These are phyloP conservation scores for Muscicapa striata DNA, from an alignment of 2,797 vertebrate species.

Conservation along the genomic window DNA sequence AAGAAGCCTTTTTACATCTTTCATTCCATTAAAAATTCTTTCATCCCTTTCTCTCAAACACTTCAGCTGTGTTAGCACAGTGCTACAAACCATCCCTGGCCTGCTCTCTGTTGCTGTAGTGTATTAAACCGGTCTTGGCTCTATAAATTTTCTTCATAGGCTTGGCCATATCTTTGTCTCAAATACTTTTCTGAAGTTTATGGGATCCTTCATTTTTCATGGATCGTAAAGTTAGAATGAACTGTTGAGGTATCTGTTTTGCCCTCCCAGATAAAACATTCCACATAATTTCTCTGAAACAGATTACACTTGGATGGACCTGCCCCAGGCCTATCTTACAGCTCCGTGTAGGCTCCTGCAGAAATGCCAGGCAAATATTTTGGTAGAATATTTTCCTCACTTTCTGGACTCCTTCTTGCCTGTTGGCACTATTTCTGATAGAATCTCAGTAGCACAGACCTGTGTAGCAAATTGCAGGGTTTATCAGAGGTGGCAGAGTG, in stretches of 20 bases:
- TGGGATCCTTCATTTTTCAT: background rate
- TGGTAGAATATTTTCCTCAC: background rate
- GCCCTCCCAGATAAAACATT: background rate
- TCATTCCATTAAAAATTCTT: background rate
- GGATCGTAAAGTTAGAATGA: background rate
- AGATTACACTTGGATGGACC: background rate
- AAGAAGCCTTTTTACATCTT: background rate
- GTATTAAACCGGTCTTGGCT: background rate
- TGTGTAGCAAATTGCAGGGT: background rate
- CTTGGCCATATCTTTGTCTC: background rate
- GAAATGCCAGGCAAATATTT: background rate
- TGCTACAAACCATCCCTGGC: background rate
- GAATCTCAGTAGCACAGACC: background rate
- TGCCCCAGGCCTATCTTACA: background rate
- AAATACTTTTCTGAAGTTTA: background rate
- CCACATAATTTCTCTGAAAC: background rate
- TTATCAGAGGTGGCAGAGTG: background rate
- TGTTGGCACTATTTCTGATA: background rate
- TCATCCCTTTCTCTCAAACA: background rate
- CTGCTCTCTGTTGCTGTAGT: background rate
- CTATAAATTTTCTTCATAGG: constrained; percentile 8
- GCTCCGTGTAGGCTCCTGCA: background rate
- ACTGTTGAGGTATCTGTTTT: constrained; percentile 1
- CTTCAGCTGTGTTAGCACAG: background rate
- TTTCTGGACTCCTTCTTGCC: background rate